Percentiles rank a stretch among this genome's conserved stretches.
Conservation (phyloP, 2,113 vertebrate species). For the Gila orcuttii region DNA sequence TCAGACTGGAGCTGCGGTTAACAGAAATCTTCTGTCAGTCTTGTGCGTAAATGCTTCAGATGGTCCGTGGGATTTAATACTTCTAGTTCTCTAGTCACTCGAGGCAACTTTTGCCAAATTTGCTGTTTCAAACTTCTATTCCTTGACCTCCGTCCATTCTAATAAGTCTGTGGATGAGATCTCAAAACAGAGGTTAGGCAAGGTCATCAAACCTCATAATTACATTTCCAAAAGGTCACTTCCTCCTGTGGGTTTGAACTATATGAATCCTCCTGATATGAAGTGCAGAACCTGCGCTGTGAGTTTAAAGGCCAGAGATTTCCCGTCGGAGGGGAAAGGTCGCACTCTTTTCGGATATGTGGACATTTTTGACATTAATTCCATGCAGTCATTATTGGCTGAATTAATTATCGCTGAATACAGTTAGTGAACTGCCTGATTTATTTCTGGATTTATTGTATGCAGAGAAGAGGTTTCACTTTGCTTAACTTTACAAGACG, state of each 20-base stretch:
- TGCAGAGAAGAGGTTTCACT: background rate
- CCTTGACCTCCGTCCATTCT: background rate
- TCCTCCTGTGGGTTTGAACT: constrained; percentile 14
- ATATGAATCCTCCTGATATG: constrained; percentile 34
- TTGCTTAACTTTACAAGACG: background rate
- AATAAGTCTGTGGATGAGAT: constrained; percentile 25
- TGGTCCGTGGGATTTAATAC: background rate
- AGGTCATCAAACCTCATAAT: constrained; percentile 45
- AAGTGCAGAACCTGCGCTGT: constrained; percentile 11
- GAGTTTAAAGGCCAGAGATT: constrained; percentile 43
- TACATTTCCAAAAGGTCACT: constrained; percentile 46
- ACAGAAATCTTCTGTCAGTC: background rate
- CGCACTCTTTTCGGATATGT: background rate
- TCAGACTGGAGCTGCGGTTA: background rate
- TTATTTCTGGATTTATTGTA: background rate
- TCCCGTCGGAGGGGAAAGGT: constrained; percentile 14
- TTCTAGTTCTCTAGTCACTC: background rate
- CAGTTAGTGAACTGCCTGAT: background rate
- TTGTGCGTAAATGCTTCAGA: background rate
- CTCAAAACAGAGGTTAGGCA: background rate
- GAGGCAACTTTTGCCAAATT: constrained; percentile 8
- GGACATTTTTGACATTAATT: constrained; percentile 19
- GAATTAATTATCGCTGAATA: constrained; percentile 28
- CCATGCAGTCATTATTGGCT: constrained; percentile 33
- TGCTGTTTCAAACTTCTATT: background rate